Evolutionary conservation across 2,113 vertebrate species (phyloP), one percentile per base, ranked within the genome.

Genomic region (Limnothrissa miodon): DNA sequence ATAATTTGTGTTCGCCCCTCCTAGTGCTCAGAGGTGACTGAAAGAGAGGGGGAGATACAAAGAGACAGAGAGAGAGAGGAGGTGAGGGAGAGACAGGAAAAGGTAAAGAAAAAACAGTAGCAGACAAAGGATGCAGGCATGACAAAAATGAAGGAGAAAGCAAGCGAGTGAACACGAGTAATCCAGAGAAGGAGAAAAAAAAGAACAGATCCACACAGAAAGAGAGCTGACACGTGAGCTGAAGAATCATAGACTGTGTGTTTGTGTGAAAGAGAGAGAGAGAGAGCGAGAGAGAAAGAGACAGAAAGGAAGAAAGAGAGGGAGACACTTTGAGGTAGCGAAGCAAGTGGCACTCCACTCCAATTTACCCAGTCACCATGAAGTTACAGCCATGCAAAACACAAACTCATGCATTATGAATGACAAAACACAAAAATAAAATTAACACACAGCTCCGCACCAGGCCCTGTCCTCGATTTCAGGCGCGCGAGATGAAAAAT

Each of bases 361-460:
- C 23, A 53, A 74, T 87, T 88, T 87, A 84, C 45, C 59, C 85
- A 86, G 81, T 80, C 81, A 87, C 86, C 78, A 62, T 86, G 82
- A 87, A 85, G 62, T 80, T 81, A 83, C 86, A 85, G 45, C 44
- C 39, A 81, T 59, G 83, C 83, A 62, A 59, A 87, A 87, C 86
- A 88, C 79, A 81, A 83, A 82, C 83, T 81, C 83, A 87, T 90
- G 81, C 83, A 87, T 87, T 59, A 90, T 86, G 79, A 84, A 88
- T 78, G 51, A 39, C 17, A 84, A 17, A 85, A 86, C 81, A 79
- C 1, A 36, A 79, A 78, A 81, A 82, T 78, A 51, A 81, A 85
- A 84, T 89, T 80, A 87, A 89, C 83, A 46, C 45, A 19, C 5
- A 39, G 45, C 59, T 56, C 80, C 80, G 39, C 46, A 36, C 45